phyloP scores from a whole-genome alignment of 2,888 invertebrate genomes.

The Papilio gigon region DNA sequence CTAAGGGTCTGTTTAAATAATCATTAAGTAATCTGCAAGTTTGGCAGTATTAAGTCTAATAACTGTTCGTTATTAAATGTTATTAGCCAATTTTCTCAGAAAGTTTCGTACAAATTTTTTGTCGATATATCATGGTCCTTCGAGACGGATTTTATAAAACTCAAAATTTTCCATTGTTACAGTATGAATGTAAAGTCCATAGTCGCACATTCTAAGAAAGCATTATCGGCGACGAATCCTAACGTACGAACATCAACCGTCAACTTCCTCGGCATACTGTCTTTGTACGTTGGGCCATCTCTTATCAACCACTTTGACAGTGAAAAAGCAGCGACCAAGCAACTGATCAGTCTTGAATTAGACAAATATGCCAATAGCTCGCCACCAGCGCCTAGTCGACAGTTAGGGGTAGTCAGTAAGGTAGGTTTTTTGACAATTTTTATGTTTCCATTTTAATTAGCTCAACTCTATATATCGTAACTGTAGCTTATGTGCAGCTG shows the following conservation, averaged over 20 bases:
- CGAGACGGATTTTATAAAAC: not conserved
- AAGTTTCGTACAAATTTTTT: too few relatives aligned
- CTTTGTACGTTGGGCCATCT: slow-evolving; percentile 90
- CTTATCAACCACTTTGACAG: slow-evolving; percentile 91
- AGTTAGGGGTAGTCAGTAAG: slow-evolving; percentile 76
- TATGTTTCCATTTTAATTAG: too few relatives aligned
- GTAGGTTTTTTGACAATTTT: slow-evolving; percentile 49
- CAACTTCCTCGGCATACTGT: slow-evolving; percentile 88
- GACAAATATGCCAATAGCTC: slow-evolving; percentile 90
- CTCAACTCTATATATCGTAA: too few relatives aligned
- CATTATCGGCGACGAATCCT: slow-evolving; percentile 92
- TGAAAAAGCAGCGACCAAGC: slow-evolving; percentile 92
- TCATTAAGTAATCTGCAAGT: too few relatives aligned
- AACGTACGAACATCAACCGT: slow-evolving; percentile 91
- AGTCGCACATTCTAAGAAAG: slow-evolving; percentile 91
- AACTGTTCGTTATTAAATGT: too few relatives aligned
- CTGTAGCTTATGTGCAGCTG: too few relatives aligned
- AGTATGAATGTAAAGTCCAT: slow-evolving; percentile 88
- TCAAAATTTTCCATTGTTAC: slow-evolving; percentile 46
- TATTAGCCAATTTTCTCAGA: too few relatives aligned
- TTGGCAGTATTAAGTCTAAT: too few relatives aligned
- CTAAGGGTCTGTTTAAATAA: too few relatives aligned
- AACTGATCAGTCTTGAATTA: slow-evolving; percentile 92
- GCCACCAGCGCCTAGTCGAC: slow-evolving; percentile 89
- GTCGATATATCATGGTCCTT: not conserved